Base-by-base conservation (phyloP, 1,140 invertebrate genomes). In the Saxidomus purpurata region DNA sequence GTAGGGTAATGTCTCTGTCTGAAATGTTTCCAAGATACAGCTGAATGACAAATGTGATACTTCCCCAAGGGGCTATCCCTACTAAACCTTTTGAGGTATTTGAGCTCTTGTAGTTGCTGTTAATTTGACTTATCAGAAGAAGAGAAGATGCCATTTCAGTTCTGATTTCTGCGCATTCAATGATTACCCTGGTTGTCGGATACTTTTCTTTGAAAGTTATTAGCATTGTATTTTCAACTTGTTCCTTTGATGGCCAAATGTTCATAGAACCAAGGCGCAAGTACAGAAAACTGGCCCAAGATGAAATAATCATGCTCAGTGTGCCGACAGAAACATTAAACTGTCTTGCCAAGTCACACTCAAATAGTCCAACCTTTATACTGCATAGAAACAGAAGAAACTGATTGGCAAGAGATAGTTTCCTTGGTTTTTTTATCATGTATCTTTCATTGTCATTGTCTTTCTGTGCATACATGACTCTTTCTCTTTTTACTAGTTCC, bases 81-180 rank as follows among this genome's bases (percentile, higher is more conserved):
- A 90, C 36, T 19, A 90, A 59, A 55, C 76, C 71, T 67, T 89
- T 91, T 15, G 43, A 79, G 19, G 90, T 91, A 36, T 90, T 91
- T 19, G 34, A 34, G 31, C 43, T 47, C 79, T 91, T 91, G 49
- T 90, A 87, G 40, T 83, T 83, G 17, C 52, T 67, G 38, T 61
- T 82, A 34, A 76, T 82, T 49, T 87, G 61, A 31, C 52, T 43
- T 79, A 67, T 63, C 6, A 63, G 34, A 15, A 47, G 55, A n/a
- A 87, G 34, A n/a, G 77, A 89, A n/a, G 87, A 87, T 9, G 90
- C 34, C 52, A 36, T 85, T 40, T 87, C 82, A 49, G 47, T 76
- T 38, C 63, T 76, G 1, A 90, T 36, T 74, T 87, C 89, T 61
- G 85, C 88, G 52, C 90, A 90, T 25, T 90, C 87, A 34, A 91